These are phyloP conservation scores for Cerceris rybyensis DNA, from an alignment of 2,888 invertebrate genomes.

Conservation along the genomic window DNA sequence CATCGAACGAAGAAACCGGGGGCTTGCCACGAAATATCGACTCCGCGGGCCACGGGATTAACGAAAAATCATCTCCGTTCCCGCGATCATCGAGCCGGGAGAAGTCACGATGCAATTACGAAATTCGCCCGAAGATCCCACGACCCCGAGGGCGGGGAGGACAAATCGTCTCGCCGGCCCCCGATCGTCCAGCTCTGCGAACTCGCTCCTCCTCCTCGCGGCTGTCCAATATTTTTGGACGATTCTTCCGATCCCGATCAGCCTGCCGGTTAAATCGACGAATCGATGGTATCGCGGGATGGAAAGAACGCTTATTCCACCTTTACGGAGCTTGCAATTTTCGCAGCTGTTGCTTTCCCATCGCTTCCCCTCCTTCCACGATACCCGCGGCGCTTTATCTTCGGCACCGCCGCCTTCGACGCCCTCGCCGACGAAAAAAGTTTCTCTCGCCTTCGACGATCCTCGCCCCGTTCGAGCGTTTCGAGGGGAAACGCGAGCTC, in stretches of 20 bases:
- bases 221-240: no score
- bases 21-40: conserved; percentile 61
- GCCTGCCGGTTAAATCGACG: background rate
- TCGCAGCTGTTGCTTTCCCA: conserved; percentile 11
- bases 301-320: background rate
- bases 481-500: no score
- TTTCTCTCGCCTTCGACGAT: background rate
- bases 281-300: no score
- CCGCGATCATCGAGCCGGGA: no score
- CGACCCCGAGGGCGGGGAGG: no score
- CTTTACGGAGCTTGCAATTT: background rate
- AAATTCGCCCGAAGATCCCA: no score
- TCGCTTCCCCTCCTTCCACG: background rate
- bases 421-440: background rate
- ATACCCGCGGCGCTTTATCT: background rate
- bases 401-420: background rate
- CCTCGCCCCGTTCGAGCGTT: background rate
- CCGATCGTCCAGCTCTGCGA: no score
- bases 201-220: no score
- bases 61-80: no score
- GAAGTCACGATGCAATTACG: no score
- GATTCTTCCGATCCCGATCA: background rate
- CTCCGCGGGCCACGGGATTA: conserved; percentile 41
- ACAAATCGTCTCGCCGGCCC: no score
- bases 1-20: conserved; percentile 23